Conservation (phyloP, 2,797 vertebrate genomes). For the Betta splendens region DNA sequence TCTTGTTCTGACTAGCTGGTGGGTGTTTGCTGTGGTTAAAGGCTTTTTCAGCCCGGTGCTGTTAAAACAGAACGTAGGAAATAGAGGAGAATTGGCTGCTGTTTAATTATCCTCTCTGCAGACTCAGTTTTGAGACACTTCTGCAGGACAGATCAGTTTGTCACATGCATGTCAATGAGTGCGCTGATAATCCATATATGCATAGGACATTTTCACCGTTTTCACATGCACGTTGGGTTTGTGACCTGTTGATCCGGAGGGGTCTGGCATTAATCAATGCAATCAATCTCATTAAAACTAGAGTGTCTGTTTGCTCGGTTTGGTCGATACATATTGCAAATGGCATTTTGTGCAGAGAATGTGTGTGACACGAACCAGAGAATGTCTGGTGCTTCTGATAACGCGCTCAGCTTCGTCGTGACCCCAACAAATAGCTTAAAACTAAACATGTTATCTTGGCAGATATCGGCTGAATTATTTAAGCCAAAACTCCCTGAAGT, state of each 20-base stretch:
- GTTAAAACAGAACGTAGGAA: slow-evolving; percentile 57
- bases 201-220: slow-evolving; percentile 35
- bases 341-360: slow-evolving; percentile 27
- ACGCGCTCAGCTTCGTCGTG: neutral
- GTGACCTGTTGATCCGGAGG: slow-evolving; percentile 36
- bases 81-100: slow-evolving; percentile 48
- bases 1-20: slow-evolving; percentile 40
- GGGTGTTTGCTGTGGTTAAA: slow-evolving; percentile 42
- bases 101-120: slow-evolving; percentile 56
- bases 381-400: neutral
- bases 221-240: slow-evolving; percentile 51
- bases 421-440: slow-evolving; percentile 5
- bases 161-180: slow-evolving; percentile 54
- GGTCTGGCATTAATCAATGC: slow-evolving; percentile 68
- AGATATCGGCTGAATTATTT: slow-evolving; percentile 40
- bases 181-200: slow-evolving; percentile 44
- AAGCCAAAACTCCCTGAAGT: slow-evolving; percentile 28
- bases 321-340: slow-evolving; percentile 39
- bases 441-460: slow-evolving; percentile 25
- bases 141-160: slow-evolving; percentile 25
- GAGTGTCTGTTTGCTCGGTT: slow-evolving; percentile 43
- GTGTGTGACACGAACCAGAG: slow-evolving; percentile 20
- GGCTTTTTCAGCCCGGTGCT: slow-evolving; percentile 34
- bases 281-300: slow-evolving; percentile 61
- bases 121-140: slow-evolving; percentile 35